These are phyloP conservation scores for Baronia brevicornis DNA, from an alignment of 2,888 invertebrate genomes.

Conservation along the genomic window DNA sequence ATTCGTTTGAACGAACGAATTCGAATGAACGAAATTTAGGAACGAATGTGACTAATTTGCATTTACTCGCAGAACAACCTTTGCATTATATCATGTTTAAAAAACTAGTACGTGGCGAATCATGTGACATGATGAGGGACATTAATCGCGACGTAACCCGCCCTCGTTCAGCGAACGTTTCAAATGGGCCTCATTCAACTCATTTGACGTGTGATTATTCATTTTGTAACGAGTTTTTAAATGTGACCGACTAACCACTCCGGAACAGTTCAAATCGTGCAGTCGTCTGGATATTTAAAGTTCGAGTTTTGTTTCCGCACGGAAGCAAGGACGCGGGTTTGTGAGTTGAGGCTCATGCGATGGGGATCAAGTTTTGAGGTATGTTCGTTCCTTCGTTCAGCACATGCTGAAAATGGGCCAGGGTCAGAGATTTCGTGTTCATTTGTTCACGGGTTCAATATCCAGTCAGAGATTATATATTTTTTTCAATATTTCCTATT, in stretches of 20 bases:
- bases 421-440: too few relatives aligned
- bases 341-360: too few relatives aligned
- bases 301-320: too few relatives aligned
- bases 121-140: conserved; percentile 24
- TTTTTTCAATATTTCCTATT: too few relatives aligned
- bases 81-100: conserved; percentile 5
- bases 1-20: conserved; percentile 6
- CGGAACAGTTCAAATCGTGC: too few relatives aligned
- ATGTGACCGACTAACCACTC: conserved; percentile 29
- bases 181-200: conserved; percentile 59
- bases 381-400: too few relatives aligned
- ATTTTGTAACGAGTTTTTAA: conserved; percentile 45
- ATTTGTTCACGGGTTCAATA: too few relatives aligned
- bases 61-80: conserved; percentile 6
- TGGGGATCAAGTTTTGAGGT: too few relatives aligned
- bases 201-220: conserved; percentile 63
- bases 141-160: conserved; percentile 37
- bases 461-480: too few relatives aligned
- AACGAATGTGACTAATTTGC: conserved; percentile 11
- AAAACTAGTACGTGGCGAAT: conserved; percentile 10
- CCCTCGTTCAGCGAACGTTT: conserved; percentile 32
- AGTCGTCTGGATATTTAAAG: too few relatives aligned
- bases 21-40: conserved; percentile 6
- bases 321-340: too few relatives aligned
- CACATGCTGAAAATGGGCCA: too few relatives aligned